These are phyloP conservation scores for Morone chrysops DNA, from an alignment of 2,113 vertebrate genomes.

Conservation along the genomic window DNA sequence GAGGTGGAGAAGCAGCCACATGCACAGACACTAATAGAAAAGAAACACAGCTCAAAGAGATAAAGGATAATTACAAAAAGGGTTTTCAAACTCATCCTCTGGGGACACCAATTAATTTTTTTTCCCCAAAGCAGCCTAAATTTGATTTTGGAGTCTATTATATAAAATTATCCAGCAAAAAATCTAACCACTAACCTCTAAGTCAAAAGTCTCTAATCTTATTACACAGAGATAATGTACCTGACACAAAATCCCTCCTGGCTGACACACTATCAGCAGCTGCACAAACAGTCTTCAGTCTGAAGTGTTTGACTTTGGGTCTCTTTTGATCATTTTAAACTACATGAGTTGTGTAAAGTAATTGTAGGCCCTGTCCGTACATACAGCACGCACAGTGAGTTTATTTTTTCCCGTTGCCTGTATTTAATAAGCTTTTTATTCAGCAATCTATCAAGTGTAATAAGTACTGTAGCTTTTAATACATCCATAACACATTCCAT, in stretches of 20 bases:
- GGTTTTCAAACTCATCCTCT: conserved; percentile 18
- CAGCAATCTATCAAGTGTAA: not conserved
- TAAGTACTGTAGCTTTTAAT: not conserved
- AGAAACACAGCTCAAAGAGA: conserved; percentile 36
- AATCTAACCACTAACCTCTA: conserved; percentile 25
- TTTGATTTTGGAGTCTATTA: conserved; percentile 31
- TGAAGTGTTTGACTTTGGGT: not conserved
- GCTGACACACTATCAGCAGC: not conserved
- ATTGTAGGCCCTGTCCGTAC: not conserved
- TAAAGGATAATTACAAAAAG: conserved; percentile 48
- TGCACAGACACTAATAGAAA: conserved; percentile 4
- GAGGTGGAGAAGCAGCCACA: conserved; percentile 1
- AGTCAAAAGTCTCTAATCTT: conserved; percentile 29
- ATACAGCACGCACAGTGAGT: not conserved
- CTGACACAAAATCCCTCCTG: not conserved
- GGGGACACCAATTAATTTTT: conserved; percentile 25
- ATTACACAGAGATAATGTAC: not conserved
- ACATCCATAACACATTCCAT: not conserved
- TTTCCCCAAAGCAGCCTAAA: not conserved
- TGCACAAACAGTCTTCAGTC: not conserved
- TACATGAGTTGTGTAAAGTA: not conserved
- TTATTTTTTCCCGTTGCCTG: not conserved
- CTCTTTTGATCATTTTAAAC: not conserved
- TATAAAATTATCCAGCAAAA: conserved; percentile 27
- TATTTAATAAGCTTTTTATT: not conserved